A percentile compares a stretch with the other conserved stretches of the same genome.
Conservation (phyloP, 2,797 vertebrate genomes). For the Melanotaenia trifasciata region DNA sequence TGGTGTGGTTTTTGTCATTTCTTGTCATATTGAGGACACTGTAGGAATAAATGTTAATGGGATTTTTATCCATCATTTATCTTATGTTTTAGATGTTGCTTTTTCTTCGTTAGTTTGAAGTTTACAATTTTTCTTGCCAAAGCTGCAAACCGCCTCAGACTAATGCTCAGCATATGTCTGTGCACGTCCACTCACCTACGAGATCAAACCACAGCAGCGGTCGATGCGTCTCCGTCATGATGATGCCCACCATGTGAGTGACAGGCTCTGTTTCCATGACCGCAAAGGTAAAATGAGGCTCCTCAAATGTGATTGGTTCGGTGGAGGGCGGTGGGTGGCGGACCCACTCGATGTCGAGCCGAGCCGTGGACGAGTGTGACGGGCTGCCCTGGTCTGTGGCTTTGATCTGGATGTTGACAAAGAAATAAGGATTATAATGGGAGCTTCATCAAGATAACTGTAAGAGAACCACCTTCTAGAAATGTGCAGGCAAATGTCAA, state of each 20-base stretch:
- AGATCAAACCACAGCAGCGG: slow-evolving; percentile 91
- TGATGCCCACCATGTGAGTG: slow-evolving; percentile 95
- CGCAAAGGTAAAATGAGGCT: slow-evolving; percentile 89
- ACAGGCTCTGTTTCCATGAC: slow-evolving; percentile 96
- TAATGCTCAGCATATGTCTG: slow-evolving; percentile 11
- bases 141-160: background rate
- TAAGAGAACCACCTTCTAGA: too few species aligned
- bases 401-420: slow-evolving; percentile 83
- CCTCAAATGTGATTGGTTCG: slow-evolving; percentile 88
- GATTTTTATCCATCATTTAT: slow-evolving; percentile 5
- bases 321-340: slow-evolving; percentile 78
- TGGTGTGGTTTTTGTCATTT: slow-evolving; percentile 8
- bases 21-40: background rate
- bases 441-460: background rate
- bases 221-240: slow-evolving; percentile 88
- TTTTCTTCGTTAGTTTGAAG: slow-evolving; percentile 29
- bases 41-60: slow-evolving; percentile 4
- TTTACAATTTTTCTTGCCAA: slow-evolving; percentile 4
- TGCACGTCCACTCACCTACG: slow-evolving; percentile 78
- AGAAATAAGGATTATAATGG: background rate
- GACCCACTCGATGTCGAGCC: slow-evolving; percentile 93
- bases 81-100: slow-evolving; percentile 26
- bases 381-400: slow-evolving; percentile 90
- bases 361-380: slow-evolving; percentile 83
- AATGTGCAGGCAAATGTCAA: too few species aligned